phyloP scores from a whole-genome alignment of 1,140 invertebrate genomes.

The Lepidurus couesii region DNA sequence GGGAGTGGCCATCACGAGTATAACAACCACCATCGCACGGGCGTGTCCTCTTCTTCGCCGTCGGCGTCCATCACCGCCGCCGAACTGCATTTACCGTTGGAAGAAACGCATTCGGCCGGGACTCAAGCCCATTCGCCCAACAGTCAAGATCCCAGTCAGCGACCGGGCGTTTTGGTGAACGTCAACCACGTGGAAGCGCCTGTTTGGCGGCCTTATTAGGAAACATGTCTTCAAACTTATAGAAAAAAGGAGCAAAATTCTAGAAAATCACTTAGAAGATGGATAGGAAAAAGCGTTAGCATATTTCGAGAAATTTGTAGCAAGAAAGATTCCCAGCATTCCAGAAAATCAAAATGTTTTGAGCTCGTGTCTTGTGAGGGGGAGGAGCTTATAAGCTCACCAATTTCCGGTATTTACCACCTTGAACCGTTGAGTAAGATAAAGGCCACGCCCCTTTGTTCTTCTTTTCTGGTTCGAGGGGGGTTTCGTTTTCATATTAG shows the following conservation, averaged over 20 bases:
- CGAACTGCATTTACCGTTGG: slow-evolving; percentile 10
- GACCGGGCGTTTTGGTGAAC: slow-evolving; percentile 1
- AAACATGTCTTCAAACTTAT: neutral
- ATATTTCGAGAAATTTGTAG: no score
- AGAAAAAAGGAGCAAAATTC: neutral
- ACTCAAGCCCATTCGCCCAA: neutral
- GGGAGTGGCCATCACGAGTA: neutral
- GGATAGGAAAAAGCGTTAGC: no score
- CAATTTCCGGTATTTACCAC: no score
- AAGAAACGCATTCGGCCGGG: neutral
- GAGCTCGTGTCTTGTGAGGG: no score
- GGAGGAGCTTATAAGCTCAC: no score
- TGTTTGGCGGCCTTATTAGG: neutral
- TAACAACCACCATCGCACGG: neutral
- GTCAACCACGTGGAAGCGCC: neutral
- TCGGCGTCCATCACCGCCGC: neutral
- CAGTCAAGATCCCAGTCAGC: slow-evolving; percentile 15
- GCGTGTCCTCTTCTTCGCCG: neutral
- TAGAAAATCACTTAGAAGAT: neutral
- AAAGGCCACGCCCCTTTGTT: no score
- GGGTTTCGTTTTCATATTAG: no score
- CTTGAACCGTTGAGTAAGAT: no score
- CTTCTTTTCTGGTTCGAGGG: no score
- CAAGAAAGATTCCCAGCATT: no score
- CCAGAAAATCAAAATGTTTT: no score